Evolutionary conservation across 1,140 invertebrate species (phyloP).

Genomic region (Tetramorium alpestre): DNA sequence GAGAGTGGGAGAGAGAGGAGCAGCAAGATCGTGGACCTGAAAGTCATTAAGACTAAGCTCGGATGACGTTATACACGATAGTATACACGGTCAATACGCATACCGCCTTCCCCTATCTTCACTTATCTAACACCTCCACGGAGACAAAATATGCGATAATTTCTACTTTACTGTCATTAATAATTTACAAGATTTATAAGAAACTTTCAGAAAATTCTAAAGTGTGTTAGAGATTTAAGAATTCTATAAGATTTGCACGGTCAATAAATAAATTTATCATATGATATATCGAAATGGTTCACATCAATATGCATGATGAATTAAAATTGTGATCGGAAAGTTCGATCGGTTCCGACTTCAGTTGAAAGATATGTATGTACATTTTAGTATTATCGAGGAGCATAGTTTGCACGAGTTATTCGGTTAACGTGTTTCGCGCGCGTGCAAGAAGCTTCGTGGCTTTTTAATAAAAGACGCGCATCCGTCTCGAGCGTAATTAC

Average conservation of each 20-base stretch:
- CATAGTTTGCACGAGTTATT: slow-evolving; percentile 18
- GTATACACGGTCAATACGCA: slow-evolving; percentile 17
- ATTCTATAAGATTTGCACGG: neutral
- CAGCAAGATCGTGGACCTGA: slow-evolving; percentile 62
- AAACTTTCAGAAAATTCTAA: neutral
- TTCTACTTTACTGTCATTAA: neutral
- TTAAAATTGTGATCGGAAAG: neutral
- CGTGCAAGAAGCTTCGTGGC: slow-evolving; percentile 25
- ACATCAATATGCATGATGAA: neutral
- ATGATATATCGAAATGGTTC: neutral
- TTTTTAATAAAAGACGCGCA: slow-evolving; percentile 57
- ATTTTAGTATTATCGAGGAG: slow-evolving; percentile 18
- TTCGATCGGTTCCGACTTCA: neutral
- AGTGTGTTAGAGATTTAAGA: neutral
- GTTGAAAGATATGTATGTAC: neutral
- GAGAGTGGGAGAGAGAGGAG: slow-evolving; percentile 1
- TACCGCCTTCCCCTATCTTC: slow-evolving; percentile 7
- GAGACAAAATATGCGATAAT: neutral
- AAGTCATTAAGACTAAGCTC: slow-evolving; percentile 74
- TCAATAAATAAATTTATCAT: neutral
- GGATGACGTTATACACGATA: slow-evolving; percentile 26
- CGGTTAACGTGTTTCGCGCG: slow-evolving; percentile 18
- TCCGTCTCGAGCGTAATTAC: slow-evolving; percentile 54
- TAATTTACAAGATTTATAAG: neutral
- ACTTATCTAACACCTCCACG: neutral